Base-by-base conservation (phyloP, 1,140 invertebrate species). In the Rhysida immarginata region DNA sequence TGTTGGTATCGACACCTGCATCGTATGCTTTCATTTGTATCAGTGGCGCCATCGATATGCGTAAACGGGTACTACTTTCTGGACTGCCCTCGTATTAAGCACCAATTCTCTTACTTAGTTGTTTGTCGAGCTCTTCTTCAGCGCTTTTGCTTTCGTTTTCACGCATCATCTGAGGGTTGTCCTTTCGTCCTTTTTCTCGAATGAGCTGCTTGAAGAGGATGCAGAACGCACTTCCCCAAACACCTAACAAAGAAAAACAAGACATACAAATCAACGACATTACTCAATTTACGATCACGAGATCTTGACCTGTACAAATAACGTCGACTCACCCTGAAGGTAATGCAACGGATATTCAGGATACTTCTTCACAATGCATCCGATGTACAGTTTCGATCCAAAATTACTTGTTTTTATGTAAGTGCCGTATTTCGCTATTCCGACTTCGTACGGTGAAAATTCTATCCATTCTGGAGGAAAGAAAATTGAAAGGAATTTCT, bases 171-270 rank as follows among this genome's bases (percentile, higher is more conserved):
- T 73, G 69, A 0, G 65, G 66, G 5, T 69, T 65, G 57, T 70
- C 69, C 29, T 68, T 62, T 50, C 64, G 64, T 26, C 68, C 65
- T 13, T 59, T 61, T 24, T 67, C 64, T 49, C 63, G 61, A 18
- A 74, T 57, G 16, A 75, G 60, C 41, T 73, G 60, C 57, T 72
- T 73, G 53, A 75, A 74, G 2, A 75, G 65, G 24, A 74, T 74
- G 49, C 69, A 71, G 60, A 75, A 76, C 0, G 74, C 74, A 62
- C 73, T 75, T 21, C 74, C 74, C 74, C 74, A 76, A 43, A 76
- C 66, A 45, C 74, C 69, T 71, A n/a, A 53, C 2, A 59, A 57
- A 49, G 58, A 8, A 44, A 18, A 26, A 55, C 11, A 46, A 46
- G 20, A 35, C 29, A 35, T 5, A n/a, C n/a, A n/a, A n/a, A n/a